Evolutionary conservation across 2,797 vertebrate genomes (phyloP), one percentile per base, ranked within the genome.

Genomic region (Anas georgica): DNA sequence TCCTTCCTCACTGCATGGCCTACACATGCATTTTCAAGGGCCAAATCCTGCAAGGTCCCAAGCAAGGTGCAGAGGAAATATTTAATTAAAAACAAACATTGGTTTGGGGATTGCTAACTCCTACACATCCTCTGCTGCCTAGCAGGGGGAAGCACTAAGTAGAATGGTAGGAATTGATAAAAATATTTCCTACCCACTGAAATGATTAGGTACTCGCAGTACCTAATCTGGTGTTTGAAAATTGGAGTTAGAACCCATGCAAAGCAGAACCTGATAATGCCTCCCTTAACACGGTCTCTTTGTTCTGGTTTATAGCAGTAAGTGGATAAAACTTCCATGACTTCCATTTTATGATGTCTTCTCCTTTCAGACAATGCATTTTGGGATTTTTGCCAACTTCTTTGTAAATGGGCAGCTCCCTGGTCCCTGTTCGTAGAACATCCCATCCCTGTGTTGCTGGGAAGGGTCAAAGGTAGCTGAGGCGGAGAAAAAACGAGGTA

Each of bases 1-100:
- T 64, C 22, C 37, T 92, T 60, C 67, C 86, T 86, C 56, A 4
- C 58, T 74, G 70, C 82, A 31, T 29, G 64, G 54, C 37, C 26
- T 70, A 59, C 83, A 91, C 25, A 7, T 58, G 39, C 45, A 21
- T 56, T 68, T 79, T 29, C 16, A 41, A 50, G 54, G 31, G 54
- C 13, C 74, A 82, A 7, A 90, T 82, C 82, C 88, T 88, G 59
- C 50, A 50, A 76, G 46, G 81, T 94, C 66, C 83, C 62, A 67
- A 59, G 17, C 35, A 39, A 87, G n/a, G 45, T 81, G 74, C 41
- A 89, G 48, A 72, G 72, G 73, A 68, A 91, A 41, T 22, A 39
- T 87, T 91, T 91, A 89, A 90, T 93, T 88, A 75, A 79, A 82
- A 89, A 50, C 50, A 93, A 95, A 73, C 48, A 31, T 62, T 77